phyloP scores from a whole-genome alignment of 37 sponge, comb jelly and placozoan genomes.

The Mnemiopsis leidyi region DNA sequence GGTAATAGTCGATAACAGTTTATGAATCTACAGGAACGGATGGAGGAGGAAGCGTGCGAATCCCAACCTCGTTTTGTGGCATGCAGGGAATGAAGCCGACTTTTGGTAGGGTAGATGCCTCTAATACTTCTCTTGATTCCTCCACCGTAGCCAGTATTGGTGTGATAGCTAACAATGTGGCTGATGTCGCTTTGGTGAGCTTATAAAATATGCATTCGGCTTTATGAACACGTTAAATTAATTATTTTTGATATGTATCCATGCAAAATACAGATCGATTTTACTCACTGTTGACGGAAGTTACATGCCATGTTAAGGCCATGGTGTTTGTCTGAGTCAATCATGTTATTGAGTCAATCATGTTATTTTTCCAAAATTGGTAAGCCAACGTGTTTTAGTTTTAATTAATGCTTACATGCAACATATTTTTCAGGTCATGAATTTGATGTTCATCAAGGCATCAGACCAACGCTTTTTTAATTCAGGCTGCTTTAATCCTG shows the following conservation, averaged over 20 bases:
- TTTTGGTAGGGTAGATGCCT: conserved; percentile 66
- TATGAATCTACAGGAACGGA: conserved; percentile 76
- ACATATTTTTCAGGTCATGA: not conserved
- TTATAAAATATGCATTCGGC: too few relatives aligned
- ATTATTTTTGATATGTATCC: too few relatives aligned
- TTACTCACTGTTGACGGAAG: too few relatives aligned
- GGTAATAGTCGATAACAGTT: too few relatives aligned
- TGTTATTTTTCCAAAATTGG: too few relatives aligned
- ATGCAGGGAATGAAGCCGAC: conserved; percentile 89
- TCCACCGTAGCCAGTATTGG: conserved; percentile 72
- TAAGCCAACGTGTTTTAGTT: too few relatives aligned
- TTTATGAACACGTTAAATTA: too few relatives aligned
- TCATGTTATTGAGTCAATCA: too few relatives aligned
- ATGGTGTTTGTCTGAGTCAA: too few relatives aligned
- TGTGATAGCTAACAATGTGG: conserved; percentile 70
- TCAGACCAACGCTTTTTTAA: not conserved
- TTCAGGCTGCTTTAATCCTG: not conserved
- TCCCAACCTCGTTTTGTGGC: conserved; percentile 87
- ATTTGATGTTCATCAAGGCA: not conserved
- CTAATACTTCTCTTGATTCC: conserved; percentile 27
- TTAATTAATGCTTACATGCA: too few relatives aligned
- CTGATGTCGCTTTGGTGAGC: conserved; percentile 71
- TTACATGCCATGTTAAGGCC: too few relatives aligned
- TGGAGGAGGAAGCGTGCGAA: conserved; percentile 91
- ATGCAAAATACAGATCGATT: not conserved